Evolutionary conservation across 2,888 invertebrate genomes (phyloP).

Genomic region (Euproctis similis): DNA sequence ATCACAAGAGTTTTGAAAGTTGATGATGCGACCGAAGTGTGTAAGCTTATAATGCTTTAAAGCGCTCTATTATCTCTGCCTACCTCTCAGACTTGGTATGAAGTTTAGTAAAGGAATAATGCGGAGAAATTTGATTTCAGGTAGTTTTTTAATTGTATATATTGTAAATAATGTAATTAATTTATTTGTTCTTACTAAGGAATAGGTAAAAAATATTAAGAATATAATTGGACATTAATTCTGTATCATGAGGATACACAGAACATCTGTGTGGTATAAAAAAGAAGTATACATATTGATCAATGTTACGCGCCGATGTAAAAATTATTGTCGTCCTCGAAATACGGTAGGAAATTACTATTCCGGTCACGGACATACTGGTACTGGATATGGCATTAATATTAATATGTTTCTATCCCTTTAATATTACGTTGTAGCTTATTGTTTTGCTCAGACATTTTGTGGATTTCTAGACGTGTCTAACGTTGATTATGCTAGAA

Average conservation of each 20-base stretch:
- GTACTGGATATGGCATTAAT: slow-evolving; percentile 36
- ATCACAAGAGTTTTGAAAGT: too few species aligned
- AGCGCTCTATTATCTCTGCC: too few species aligned
- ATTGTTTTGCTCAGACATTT: slow-evolving; percentile 22
- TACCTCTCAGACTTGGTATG: too few species aligned
- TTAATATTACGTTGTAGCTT: slow-evolving; percentile 26
- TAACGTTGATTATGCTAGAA: background rate
- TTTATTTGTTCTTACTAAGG: too few species aligned
- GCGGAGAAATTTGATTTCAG: too few species aligned
- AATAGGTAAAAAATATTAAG: too few species aligned
- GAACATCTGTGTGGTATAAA: slow-evolving; percentile 13
- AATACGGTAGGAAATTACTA: slow-evolving; percentile 57
- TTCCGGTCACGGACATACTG: slow-evolving; percentile 33
- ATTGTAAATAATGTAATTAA: too few species aligned
- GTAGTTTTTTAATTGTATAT: too few species aligned
- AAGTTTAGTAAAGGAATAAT: too few species aligned
- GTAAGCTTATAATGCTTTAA: too few species aligned
- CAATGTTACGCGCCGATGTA: slow-evolving; percentile 23
- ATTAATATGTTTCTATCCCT: slow-evolving; percentile 30
- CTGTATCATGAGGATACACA: slow-evolving; percentile 11
- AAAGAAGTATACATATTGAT: slow-evolving; percentile 19
- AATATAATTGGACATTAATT: too few species aligned
- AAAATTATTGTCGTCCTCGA: slow-evolving; percentile 44
- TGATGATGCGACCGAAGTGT: too few species aligned
- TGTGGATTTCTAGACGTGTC: slow-evolving; percentile 7